Evolutionary conservation across 2,888 invertebrate genomes (phyloP), one percentile per base, ranked within the genome.

Genomic region (Erebia ligea): DNA sequence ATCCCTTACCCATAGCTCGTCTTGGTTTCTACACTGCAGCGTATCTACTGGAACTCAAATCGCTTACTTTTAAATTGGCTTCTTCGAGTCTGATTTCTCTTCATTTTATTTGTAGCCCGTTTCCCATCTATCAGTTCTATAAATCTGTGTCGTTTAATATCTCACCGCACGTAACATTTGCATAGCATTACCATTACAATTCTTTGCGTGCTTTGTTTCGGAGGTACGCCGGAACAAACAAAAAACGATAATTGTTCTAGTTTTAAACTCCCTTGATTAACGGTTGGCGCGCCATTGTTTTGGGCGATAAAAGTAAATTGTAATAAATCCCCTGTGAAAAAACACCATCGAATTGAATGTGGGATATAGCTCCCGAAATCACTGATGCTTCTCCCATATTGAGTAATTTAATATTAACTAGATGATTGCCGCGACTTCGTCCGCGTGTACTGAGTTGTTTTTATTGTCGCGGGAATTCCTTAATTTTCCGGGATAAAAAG

Each of bases 181-280:
- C 86, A 86, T 85, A 78, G 50, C 77, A 86, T 86, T 86, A 83
- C 76, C 86, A 86, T 86, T 78, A 85, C 84, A 85, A 86, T 82
- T 79, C 80, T 76, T 76, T 70, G 56, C 59, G 56, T 57, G 70
- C 72, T 76, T 73, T 73, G 75, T 76, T 69, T 65, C 21, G n/a
- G 34, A 69, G 64, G 17, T 62, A 19, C 68, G 58, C 25, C 4
- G 63, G 63, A 65, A 64, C 67, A 68, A 73, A 61, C 15, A 62
- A 70, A 75, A 72, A 73, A 75, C 69, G 65, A 73, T 73, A 75
- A 76, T 75, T 75, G 77, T 76, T 76, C 75, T 75, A 76, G 76
- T 76, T 76, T 69, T 71, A 76, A 73, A 69, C 64, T 67, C 67
- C 67, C 62, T 57, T 69, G 67, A 67, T 67, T 34, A 67, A 67